These are phyloP conservation scores for Zonotrichia leucophrys DNA, from an alignment of 2,113 vertebrate species.

Conservation along the genomic window DNA sequence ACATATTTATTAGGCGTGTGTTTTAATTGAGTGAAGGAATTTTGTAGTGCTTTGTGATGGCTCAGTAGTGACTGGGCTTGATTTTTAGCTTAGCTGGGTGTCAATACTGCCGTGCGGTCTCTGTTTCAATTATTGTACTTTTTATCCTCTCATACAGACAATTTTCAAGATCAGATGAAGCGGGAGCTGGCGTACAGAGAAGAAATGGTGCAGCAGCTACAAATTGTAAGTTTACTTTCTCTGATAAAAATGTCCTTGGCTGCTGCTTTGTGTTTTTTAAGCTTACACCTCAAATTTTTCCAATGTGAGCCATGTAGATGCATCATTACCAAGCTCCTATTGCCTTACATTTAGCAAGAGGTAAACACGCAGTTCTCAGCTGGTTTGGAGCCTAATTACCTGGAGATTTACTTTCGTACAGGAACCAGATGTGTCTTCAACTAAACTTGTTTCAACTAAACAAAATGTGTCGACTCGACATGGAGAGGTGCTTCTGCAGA, in stretches of 20 bases:
- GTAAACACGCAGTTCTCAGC: constrained; percentile 41
- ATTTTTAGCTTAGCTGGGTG: background rate
- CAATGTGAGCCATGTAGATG: background rate
- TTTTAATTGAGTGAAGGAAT: background rate
- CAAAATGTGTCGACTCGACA: constrained; percentile 30
- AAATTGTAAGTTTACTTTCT: constrained; percentile 84
- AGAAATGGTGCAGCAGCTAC: constrained; percentile 98
- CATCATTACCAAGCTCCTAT: background rate
- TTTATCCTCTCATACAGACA: constrained; percentile 76
- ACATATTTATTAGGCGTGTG: fast-evolving
- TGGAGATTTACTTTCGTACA: constrained; percentile 71
- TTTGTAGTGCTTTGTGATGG: background rate
- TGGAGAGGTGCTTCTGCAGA: constrained; percentile 35
- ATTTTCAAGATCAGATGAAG: constrained; percentile 99
- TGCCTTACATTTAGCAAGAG: background rate
- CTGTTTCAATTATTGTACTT: background rate
- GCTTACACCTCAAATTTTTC: background rate
- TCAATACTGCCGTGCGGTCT: background rate
- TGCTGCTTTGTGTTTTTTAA: background rate
- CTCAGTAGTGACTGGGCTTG: background rate
- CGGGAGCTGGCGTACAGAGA: constrained; percentile 95
- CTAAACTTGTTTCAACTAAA: constrained; percentile 34
- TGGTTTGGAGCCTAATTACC: constrained; percentile 70
- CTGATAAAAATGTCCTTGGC: background rate
- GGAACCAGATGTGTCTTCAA: constrained; percentile 71